A percentile compares a stretch with the other conserved stretches of the same genome.
Conservation (phyloP, 2,888 invertebrate genomes). For the Ligdia adustata region DNA sequence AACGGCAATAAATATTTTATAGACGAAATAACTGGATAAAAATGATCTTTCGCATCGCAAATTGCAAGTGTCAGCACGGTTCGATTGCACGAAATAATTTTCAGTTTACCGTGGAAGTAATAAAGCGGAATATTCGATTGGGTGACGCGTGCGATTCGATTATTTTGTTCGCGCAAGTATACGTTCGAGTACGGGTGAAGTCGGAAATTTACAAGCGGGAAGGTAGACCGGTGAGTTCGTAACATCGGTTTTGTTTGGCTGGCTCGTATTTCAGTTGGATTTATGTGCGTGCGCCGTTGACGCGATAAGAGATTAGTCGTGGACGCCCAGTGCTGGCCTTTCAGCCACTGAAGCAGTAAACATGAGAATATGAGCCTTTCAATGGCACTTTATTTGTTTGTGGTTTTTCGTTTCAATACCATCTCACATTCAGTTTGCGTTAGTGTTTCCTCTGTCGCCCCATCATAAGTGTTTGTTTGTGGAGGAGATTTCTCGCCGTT, state of each 20-base stretch:
- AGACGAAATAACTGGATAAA: conserved; percentile 34
- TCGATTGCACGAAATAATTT: conserved; percentile 48
- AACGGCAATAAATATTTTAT: conserved; percentile 37
- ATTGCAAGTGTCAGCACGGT: conserved; percentile 49
- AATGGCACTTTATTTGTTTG: conserved; percentile 34
- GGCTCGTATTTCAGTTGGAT: conserved; percentile 71
- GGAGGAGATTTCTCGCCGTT: conserved; percentile 24
- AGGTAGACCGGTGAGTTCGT: conserved; percentile 61
- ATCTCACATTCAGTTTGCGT: conserved; percentile 17
- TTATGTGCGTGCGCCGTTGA: conserved; percentile 81
- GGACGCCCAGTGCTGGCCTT: conserved; percentile 16
- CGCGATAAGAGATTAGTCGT: conserved; percentile 77
- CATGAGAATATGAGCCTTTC: conserved; percentile 32
- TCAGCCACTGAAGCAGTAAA: conserved; percentile 35
- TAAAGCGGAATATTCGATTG: conserved; percentile 56
- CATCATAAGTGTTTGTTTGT: conserved; percentile 24
- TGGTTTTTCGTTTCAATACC: conserved; percentile 28
- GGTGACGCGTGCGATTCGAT: conserved; percentile 56
- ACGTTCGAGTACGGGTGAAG: conserved; percentile 43
- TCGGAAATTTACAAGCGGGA: conserved; percentile 65
- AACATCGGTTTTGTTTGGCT: conserved; percentile 59
- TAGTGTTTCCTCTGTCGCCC: conserved; percentile 30
- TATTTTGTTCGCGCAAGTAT: conserved; percentile 55
- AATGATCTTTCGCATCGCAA: conserved; percentile 41
- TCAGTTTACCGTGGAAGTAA: conserved; percentile 48